Evolutionary conservation across 2,797 vertebrate genomes (phyloP).

Genomic region (Molothrus ater): DNA sequence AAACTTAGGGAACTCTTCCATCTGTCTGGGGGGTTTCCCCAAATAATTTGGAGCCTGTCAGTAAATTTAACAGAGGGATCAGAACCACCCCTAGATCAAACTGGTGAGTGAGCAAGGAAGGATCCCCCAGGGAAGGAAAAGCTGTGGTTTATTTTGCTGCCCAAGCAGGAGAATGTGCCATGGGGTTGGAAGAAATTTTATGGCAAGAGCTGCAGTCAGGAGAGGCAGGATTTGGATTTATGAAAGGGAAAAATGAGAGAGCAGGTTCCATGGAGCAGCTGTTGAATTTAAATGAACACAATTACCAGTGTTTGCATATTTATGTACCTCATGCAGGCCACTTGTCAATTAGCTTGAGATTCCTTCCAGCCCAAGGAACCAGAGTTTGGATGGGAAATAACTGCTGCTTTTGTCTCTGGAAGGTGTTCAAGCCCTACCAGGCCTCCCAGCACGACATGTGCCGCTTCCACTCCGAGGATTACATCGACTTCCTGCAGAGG

Average conservation of each 20-base stretch:
- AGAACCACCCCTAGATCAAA: neutral
- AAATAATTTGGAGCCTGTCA: neutral
- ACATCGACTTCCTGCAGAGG: conserved; percentile 97
- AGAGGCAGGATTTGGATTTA: neutral
- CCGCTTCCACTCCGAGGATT: conserved; percentile 97
- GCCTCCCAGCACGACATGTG: conserved; percentile 99
- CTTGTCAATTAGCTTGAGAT: neutral
- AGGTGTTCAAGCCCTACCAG: conserved; percentile 99
- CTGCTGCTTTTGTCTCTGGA: neutral
- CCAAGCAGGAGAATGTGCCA: neutral
- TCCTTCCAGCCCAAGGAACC: neutral
- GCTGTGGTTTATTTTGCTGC: neutral
- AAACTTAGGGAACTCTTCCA: neutral
- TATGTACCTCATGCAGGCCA: accelerated
- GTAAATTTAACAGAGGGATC: neutral
- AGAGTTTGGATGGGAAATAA: neutral
- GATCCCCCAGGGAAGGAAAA: neutral
- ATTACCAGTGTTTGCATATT: accelerated
- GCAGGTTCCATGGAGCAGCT: neutral
- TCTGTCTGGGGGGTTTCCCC: neutral
- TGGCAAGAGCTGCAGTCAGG: neutral
- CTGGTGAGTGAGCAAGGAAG: neutral
- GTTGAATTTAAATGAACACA: neutral
- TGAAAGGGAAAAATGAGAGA: neutral
- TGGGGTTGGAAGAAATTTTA: too few species aligned